A percentile compares a stretch with the other conserved stretches of the same genome.
These are phyloP conservation scores for Lypha dubia DNA, from an alignment of 2,888 invertebrate species.

Conservation along the genomic window DNA sequence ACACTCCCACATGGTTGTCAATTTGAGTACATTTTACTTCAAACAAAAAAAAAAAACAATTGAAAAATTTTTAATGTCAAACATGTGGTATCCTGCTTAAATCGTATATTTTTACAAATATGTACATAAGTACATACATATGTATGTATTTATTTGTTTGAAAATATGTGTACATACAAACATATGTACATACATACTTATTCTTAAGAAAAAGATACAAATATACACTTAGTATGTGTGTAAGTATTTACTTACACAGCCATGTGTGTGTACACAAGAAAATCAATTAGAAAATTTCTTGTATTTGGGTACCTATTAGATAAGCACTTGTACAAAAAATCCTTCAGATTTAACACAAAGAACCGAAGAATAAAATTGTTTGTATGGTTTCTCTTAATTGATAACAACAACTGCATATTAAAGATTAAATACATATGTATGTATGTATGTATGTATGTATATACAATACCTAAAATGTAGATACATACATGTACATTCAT, in stretches of 20 bases:
- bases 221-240: too few species aligned
- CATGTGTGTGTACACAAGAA: too few species aligned
- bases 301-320: slow-evolving; percentile 1
- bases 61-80: slow-evolving; percentile 43
- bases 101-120: slow-evolving; percentile 35
- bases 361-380: not conserved
- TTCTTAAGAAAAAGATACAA: not conserved
- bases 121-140: slow-evolving; percentile 8
- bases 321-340: slow-evolving; percentile 26
- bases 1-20: slow-evolving; percentile 24
- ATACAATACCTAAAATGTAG: too few species aligned
- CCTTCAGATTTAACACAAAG: slow-evolving; percentile 48
- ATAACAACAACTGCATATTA: slow-evolving; percentile 12
- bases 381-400: not conserved
- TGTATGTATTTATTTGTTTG: not conserved
- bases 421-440: too few species aligned
- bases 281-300: slow-evolving; percentile 14
- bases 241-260: too few species aligned
- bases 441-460: too few species aligned
- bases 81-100: slow-evolving; percentile 69
- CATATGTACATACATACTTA: not conserved
- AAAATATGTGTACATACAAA: slow-evolving; percentile 18
- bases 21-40: slow-evolving; percentile 33
- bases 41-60: slow-evolving; percentile 21
- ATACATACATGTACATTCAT: too few species aligned